These are phyloP conservation scores for Azorinus chamasolen DNA, from an alignment of 2,888 invertebrate species.

Conservation along the genomic window DNA sequence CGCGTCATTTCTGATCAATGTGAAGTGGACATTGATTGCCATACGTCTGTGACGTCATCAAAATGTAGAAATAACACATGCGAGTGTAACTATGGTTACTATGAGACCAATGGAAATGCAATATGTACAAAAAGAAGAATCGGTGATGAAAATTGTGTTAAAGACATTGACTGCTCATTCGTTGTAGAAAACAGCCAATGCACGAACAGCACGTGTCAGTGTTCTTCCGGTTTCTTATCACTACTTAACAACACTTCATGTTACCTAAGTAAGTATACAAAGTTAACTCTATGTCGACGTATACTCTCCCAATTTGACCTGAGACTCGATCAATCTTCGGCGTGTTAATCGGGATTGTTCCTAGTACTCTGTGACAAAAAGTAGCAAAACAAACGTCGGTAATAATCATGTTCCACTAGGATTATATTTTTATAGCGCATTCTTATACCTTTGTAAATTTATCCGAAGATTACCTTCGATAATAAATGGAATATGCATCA, in stretches of 20 bases:
- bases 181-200: slow-evolving; percentile 63
- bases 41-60: slow-evolving; percentile 54
- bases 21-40: slow-evolving; percentile 25
- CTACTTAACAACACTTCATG: slow-evolving; percentile 45
- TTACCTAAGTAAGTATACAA: slow-evolving; percentile 54
- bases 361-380: too few relatives aligned
- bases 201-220: slow-evolving; percentile 48
- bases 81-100: slow-evolving; percentile 33
- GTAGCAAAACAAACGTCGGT: too few relatives aligned
- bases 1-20: slow-evolving; percentile 51
- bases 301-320: too few relatives aligned
- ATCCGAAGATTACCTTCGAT: too few relatives aligned
- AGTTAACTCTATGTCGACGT: too few relatives aligned
- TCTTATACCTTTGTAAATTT: too few relatives aligned
- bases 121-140: slow-evolving; percentile 52
- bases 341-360: too few relatives aligned
- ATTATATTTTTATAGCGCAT: too few relatives aligned
- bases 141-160: slow-evolving; percentile 58
- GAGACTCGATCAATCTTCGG: too few relatives aligned
- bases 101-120: slow-evolving; percentile 1
- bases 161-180: slow-evolving; percentile 60
- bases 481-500: too few relatives aligned
- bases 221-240: slow-evolving; percentile 44
- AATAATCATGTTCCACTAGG: too few relatives aligned
- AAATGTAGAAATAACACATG: slow-evolving; percentile 44